Conservation (phyloP, 1,140 invertebrate species). For the Eubasilissa regina region DNA sequence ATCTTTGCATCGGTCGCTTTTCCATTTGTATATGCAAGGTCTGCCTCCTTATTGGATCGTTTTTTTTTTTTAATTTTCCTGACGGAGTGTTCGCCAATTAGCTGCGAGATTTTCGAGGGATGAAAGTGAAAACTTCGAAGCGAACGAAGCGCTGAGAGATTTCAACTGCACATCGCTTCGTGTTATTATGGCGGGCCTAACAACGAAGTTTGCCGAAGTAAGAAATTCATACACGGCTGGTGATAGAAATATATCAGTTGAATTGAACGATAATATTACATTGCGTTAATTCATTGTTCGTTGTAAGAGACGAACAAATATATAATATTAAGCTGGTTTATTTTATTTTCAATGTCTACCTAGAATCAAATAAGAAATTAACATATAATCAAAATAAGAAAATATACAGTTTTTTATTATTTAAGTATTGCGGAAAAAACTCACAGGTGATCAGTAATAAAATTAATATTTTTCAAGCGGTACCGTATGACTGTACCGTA, state of each 20-base stretch:
- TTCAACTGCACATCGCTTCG: not conserved
- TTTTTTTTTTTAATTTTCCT: conserved; percentile 50
- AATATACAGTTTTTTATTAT: no score
- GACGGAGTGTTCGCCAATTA: conserved; percentile 20
- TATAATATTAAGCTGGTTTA: no score
- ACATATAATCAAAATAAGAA: no score
- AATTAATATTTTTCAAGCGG: no score
- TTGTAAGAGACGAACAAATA: no score
- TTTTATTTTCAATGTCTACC: no score
- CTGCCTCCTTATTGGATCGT: conserved; percentile 42
- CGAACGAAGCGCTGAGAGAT: conserved; percentile 7
- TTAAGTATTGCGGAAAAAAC: no score
- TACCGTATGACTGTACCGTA: no score
- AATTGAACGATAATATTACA: no score
- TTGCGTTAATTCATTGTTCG: no score
- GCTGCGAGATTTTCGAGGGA: not conserved
- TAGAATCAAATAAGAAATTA: no score
- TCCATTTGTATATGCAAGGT: conserved; percentile 1
- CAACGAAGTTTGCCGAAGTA: conserved; percentile 16
- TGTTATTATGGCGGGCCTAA: not conserved
- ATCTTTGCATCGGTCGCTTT: conserved; percentile 51
- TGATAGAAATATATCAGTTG: not conserved
- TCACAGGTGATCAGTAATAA: no score
- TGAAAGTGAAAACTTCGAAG: conserved; percentile 32
- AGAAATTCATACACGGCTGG: not conserved